Evolutionary conservation across 2,888 invertebrate genomes (phyloP).

Genomic region (Drosophila merina): DNA sequence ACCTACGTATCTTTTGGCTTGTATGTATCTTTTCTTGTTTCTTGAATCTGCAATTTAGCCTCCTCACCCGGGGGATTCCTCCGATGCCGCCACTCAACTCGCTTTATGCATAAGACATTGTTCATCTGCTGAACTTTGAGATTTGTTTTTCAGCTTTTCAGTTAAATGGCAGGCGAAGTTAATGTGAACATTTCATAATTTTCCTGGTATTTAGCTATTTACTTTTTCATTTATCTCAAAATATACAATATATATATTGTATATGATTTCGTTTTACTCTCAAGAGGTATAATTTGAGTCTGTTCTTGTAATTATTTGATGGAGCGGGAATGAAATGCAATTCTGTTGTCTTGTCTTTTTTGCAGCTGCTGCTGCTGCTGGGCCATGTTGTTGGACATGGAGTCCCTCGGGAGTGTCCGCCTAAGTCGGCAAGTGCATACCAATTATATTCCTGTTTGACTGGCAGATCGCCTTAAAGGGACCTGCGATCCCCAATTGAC

Average conservation of each 20-base stretch:
- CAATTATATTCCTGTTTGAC: constrained; percentile 53
- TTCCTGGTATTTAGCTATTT: constrained; percentile 4
- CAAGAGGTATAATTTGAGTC: constrained; percentile 45
- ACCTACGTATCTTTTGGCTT: constrained; percentile 5
- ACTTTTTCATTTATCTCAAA: neutral
- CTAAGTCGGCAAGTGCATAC: constrained; percentile 50
- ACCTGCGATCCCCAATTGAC: constrained; percentile 28
- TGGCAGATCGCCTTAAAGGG: constrained; percentile 46
- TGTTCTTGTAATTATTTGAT: constrained; percentile 49
- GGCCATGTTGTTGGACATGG: constrained; percentile 26
- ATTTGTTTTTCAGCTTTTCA: constrained; percentile 30
- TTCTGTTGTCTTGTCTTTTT: constrained; percentile 45
- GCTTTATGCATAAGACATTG: constrained; percentile 47
- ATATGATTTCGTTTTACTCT: constrained; percentile 36
- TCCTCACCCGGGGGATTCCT: constrained; percentile 21
- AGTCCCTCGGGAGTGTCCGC: constrained; percentile 47
- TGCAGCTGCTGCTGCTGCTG: constrained; percentile 5
- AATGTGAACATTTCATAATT: constrained; percentile 43
- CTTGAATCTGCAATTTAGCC: constrained; percentile 29
- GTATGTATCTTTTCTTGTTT: constrained; percentile 4
- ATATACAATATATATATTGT: constrained; percentile 17
- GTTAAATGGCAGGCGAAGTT: constrained; percentile 46
- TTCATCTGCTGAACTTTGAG: constrained; percentile 53
- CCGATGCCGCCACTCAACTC: constrained; percentile 10
- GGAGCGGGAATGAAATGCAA: constrained; percentile 38